Evolutionary conservation across 1,140 invertebrate species (phyloP).

Genomic region (Sesamia nonagrioides): DNA sequence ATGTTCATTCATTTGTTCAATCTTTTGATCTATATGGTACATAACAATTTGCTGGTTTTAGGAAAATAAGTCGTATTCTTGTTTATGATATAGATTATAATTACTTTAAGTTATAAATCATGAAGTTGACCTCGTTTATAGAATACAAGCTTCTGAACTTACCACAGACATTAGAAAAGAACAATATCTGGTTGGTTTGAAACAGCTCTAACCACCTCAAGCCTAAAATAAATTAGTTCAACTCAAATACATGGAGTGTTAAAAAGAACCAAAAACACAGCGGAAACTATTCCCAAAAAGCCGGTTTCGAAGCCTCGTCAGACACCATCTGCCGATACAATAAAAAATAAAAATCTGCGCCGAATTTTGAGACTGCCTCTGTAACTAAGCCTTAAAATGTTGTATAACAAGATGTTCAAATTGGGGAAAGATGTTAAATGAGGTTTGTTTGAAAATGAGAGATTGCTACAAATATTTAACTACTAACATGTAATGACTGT

Average conservation of each 20-base stretch:
- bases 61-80: neutral
- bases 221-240: constrained; percentile 4
- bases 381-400: neutral
- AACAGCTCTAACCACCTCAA: neutral
- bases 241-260: neutral
- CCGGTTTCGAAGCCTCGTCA: constrained; percentile 33
- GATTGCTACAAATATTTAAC: neutral
- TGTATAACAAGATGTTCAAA: neutral
- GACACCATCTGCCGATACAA: constrained; percentile 43
- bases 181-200: neutral
- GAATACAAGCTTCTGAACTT: neutral
- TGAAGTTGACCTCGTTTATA: neutral
- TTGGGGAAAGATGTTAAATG: neutral
- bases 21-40: neutral
- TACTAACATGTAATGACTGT: neutral
- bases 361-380: constrained; percentile 20
- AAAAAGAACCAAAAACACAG: constrained; percentile 24
- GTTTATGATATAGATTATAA: neutral
- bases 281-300: constrained; percentile 49
- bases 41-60: neutral
- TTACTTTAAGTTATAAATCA: neutral
- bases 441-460: neutral
- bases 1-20: neutral
- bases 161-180: neutral
- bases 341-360: constrained; percentile 37